Base-by-base conservation (phyloP, 2,888 invertebrate species). In the Lepas anatifera region DNA sequence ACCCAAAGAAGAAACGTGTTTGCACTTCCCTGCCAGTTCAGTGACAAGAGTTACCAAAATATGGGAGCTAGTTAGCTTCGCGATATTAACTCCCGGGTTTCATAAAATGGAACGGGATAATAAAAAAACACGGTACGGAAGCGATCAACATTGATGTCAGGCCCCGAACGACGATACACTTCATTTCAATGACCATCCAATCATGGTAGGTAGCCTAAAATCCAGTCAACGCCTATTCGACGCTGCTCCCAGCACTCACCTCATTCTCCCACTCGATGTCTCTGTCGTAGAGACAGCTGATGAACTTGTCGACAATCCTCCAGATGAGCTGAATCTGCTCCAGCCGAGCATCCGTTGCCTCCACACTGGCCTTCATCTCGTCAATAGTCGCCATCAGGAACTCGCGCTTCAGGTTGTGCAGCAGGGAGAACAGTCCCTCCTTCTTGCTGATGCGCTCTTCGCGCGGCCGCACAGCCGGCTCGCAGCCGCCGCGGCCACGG, bases 381-480 rank as follows among this genome's bases (percentile, higher is more conserved):
- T 13, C 18, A 32, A 58, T 32, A 32, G 58, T 35, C 13, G 58
- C 58, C 25, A 16, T 39, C 25, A 66, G 39, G 39, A 66, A 41
- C 39, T 66, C 66, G 13, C 66, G 66, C 66, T 66, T 66, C 66
- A 66, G 27, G 37, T 66, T 66, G 66, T 66, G 66, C 39, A 66
- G 66, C 66, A 66, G 39, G 16, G 39, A 39, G 66, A 66, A 66
- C 37, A 66, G 66, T 13, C 39, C n/a, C 39, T 66, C 66, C 27
- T 66, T 66, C 66, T 66, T 37, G 39, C 66, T 66, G 66, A 41
- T 66, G 39, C 66, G 66, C 25, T 41, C 66, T 25, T 66, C 66
- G 39, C 66, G 66, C 25, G 66, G 66, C 66, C 37, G 66, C 25
- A 25, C 25, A 11, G n/a, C 39, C 13, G 66, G 39, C 39, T 41